Conservation (phyloP, 2,888 invertebrate genomes). For the Desoria tigrina region DNA sequence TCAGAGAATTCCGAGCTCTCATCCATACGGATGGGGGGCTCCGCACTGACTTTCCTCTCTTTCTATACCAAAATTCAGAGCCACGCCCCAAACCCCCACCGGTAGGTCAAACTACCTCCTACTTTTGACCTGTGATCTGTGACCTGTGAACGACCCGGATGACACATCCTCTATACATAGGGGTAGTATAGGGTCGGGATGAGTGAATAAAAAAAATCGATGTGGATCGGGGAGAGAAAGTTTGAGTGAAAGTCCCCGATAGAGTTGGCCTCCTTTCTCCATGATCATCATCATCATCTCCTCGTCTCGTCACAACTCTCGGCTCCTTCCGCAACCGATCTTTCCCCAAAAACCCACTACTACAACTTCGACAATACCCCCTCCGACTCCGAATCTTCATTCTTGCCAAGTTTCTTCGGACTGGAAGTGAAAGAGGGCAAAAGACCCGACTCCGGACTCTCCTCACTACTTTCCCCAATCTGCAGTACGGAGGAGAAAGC, state of each 20-base stretch:
- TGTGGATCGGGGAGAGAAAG: constrained; percentile 1
- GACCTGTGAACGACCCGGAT: too few relatives aligned
- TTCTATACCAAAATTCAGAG: too few relatives aligned
- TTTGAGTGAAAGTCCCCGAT: not conserved
- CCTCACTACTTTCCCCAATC: not conserved
- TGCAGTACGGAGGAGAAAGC: not conserved
- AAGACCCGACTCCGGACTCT: not conserved
- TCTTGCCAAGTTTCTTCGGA: constrained; percentile 3
- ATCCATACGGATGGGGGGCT: too few relatives aligned
- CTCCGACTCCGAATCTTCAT: not conserved
- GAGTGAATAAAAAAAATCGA: not conserved
- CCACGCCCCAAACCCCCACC: too few relatives aligned
- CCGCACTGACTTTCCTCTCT: too few relatives aligned
- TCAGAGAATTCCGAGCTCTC: too few relatives aligned
- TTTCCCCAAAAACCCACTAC: not conserved
- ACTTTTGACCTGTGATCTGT: too few relatives aligned
- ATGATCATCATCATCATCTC: constrained; percentile 7
- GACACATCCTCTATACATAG: not conserved
- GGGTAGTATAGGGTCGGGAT: not conserved
- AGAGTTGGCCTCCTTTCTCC: constrained; percentile 3
- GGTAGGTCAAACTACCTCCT: too few relatives aligned
- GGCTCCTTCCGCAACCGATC: constrained; percentile 2
- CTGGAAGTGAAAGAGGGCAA: not conserved
- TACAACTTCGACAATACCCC: not conserved
- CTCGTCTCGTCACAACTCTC: not conserved